These are phyloP conservation scores for Embiotoca jacksoni DNA, from an alignment of 2,113 vertebrate genomes.

Conservation along the genomic window DNA sequence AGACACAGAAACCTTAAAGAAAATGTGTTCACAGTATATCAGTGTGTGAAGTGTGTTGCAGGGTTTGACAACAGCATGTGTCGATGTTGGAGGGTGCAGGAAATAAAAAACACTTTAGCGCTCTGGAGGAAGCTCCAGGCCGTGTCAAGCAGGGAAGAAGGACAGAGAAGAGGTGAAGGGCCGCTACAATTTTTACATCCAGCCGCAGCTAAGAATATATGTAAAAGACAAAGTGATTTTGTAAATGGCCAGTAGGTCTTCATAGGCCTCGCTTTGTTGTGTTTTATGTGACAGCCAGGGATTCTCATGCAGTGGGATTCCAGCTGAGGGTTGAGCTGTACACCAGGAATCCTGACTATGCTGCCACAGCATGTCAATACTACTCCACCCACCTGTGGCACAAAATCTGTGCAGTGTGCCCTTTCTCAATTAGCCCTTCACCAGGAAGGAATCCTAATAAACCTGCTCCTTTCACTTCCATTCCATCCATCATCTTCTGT, in stretches of 20 bases:
- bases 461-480: constrained; percentile 76
- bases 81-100: constrained; percentile 35
- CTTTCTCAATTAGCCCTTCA: constrained; percentile 78
- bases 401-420: constrained; percentile 43
- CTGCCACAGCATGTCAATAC: constrained; percentile 64
- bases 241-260: not conserved
- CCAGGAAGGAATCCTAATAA: constrained; percentile 79
- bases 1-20: constrained; percentile 7
- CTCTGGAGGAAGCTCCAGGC: constrained; percentile 18
- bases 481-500: constrained; percentile 68
- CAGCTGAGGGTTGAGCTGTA: constrained; percentile 56
- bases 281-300: constrained; percentile 16
- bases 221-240: not conserved
- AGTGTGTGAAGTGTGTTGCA: constrained; percentile 12
- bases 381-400: constrained; percentile 75
- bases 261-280: constrained; percentile 17
- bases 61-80: constrained; percentile 46
- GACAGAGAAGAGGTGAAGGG: constrained; percentile 2
- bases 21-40: constrained; percentile 36
- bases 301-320: constrained; percentile 55
- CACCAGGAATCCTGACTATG: constrained; percentile 70
- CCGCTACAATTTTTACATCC: constrained; percentile 32
- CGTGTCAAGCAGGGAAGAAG: not conserved
- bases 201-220: not conserved
- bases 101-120: constrained; percentile 29